These are phyloP conservation scores for Drosophila rhopaloa DNA, from an alignment of 1,140 invertebrate genomes.

Conservation along the genomic window DNA sequence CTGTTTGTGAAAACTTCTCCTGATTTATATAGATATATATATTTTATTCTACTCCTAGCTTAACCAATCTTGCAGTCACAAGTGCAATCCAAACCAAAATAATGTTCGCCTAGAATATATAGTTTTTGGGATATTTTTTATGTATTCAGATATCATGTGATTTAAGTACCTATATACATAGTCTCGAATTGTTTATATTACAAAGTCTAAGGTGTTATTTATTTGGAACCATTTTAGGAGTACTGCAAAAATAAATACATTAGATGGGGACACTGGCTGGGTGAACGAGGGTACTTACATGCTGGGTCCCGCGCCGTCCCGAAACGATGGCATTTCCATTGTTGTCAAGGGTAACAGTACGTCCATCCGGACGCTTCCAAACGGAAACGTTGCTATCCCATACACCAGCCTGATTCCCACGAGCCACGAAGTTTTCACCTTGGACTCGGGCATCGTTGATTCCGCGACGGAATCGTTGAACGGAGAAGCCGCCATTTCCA, in stretches of 20 bases:
- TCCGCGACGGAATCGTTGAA: constrained; percentile 39
- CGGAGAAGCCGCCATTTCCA: constrained; percentile 4
- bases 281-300: constrained; percentile 1
- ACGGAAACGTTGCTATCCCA: constrained; percentile 55
- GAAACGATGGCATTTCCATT: constrained; percentile 37
- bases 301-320: constrained; percentile 6
- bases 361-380: constrained; percentile 63
- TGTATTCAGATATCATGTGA: constrained; percentile 32
- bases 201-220: neutral
- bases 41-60: neutral
- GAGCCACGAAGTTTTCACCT: constrained; percentile 61
- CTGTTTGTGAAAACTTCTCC: neutral
- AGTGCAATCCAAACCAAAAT: neutral
- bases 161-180: constrained; percentile 24
- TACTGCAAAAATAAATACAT: constrained; percentile 16
- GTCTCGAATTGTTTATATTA: constrained; percentile 5
- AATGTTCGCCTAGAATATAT: neutral
- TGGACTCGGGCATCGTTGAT: constrained; percentile 46
- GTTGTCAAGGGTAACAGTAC: constrained; percentile 45
- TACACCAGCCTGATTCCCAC: constrained; percentile 49
- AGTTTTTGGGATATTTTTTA: neutral
- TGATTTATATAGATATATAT: constrained; percentile 39
- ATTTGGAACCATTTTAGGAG: neutral
- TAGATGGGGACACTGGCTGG: neutral
- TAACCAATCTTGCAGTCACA: neutral